Percentiles rank a stretch among this genome's conserved stretches.
Conservation (phyloP, 2,888 invertebrate species). For the Philereme vetulata region DNA sequence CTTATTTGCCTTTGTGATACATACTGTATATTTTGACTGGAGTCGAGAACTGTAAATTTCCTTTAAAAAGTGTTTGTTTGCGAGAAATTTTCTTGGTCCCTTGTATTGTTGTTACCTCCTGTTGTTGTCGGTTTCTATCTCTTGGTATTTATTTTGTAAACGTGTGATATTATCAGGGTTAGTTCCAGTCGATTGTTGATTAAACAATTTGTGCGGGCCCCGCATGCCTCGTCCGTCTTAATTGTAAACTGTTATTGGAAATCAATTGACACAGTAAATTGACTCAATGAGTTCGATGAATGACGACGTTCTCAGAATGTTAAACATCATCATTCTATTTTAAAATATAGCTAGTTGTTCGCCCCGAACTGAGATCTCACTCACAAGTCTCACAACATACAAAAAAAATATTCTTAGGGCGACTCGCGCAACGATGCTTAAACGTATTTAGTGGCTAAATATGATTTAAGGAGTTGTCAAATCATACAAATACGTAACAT, state of each 20-base stretch:
- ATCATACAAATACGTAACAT: too few relatives aligned
- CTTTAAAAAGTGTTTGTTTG: slow-evolving; percentile 41
- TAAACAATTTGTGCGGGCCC: slow-evolving; percentile 73
- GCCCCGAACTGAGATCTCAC: too few relatives aligned
- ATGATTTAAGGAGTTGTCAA: too few relatives aligned
- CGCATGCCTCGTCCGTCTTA: slow-evolving; percentile 75
- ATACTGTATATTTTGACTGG: slow-evolving; percentile 45
- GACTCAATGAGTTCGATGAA: slow-evolving; percentile 61
- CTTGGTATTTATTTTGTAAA: slow-evolving; percentile 60
- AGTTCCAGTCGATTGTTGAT: slow-evolving; percentile 67
- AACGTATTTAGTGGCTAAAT: too few relatives aligned
- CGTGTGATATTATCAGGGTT: slow-evolving; percentile 57
- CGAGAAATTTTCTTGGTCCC: slow-evolving; percentile 48
- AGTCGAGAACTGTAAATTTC: slow-evolving; percentile 40
- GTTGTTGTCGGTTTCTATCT: slow-evolving; percentile 46
- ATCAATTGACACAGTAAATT: slow-evolving; percentile 77
- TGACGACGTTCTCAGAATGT: slow-evolving; percentile 49
- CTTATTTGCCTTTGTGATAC: slow-evolving; percentile 47
- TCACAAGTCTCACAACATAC: too few relatives aligned
- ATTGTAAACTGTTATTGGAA: slow-evolving; percentile 81
- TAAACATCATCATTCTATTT: slow-evolving; percentile 16
- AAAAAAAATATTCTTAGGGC: too few relatives aligned
- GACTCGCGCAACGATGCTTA: too few relatives aligned
- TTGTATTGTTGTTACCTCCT: slow-evolving; percentile 53
- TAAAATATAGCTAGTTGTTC: too few relatives aligned